Conservation (phyloP, 2,113 vertebrate genomes). For the Trematocara stigmaticum region DNA sequence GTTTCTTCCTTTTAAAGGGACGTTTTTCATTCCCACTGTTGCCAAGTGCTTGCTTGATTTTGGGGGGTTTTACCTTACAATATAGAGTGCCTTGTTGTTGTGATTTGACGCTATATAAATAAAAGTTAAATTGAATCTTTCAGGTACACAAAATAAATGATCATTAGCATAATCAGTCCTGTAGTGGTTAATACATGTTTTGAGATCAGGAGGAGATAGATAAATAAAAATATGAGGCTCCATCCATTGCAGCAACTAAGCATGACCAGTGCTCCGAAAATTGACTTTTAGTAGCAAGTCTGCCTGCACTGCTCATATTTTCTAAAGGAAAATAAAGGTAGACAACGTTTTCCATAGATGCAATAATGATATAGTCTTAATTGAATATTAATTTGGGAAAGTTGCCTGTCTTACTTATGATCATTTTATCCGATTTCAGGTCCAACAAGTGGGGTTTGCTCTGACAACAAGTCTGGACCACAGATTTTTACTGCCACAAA, state of each 20-base stretch:
- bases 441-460: not conserved
- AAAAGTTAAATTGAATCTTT: not conserved
- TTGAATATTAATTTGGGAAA: not conserved
- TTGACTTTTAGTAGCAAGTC: not conserved
- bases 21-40: not conserved
- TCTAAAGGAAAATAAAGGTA: not conserved
- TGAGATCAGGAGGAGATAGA: not conserved
- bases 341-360: not conserved
- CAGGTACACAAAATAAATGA: not conserved
- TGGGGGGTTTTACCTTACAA: not conserved
- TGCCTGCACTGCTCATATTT: not conserved
- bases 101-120: fast-evolving
- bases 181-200: not conserved
- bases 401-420: not conserved
- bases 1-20: not conserved
- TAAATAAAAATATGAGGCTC: not conserved
- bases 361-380: not conserved
- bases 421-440: not conserved
- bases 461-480: not conserved
- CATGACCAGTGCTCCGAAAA: not conserved
- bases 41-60: not conserved
- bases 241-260: not conserved
- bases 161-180: not conserved
- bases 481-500: not conserved
- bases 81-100: not conserved